Percentiles rank a stretch among this genome's conserved stretches.
Evolutionary conservation across 1,140 invertebrate species (phyloP).

Genomic region (Gryllus bimaculatus): DNA sequence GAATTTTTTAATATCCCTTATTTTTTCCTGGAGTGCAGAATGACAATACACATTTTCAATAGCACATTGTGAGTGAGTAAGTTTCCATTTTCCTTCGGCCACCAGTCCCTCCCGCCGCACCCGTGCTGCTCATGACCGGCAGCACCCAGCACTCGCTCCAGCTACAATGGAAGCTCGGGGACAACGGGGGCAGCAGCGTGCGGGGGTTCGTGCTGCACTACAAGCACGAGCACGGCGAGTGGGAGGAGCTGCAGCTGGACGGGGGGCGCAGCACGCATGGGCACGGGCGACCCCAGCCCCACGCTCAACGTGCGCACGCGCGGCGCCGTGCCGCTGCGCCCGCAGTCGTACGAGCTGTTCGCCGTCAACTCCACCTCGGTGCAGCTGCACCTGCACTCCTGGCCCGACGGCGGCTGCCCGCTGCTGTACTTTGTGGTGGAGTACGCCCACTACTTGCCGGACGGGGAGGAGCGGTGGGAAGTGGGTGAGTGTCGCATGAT

Average conservation of each 20-base stretch:
- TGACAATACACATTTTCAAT: background rate
- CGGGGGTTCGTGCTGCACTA: conserved; percentile 37
- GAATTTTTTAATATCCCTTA: too few relatives aligned
- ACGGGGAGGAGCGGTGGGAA: conserved; percentile 12
- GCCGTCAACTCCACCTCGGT: conserved; percentile 15
- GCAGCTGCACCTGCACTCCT: conserved; percentile 35
- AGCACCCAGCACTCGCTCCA: conserved; percentile 27
- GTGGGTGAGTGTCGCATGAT: conserved; percentile 15
- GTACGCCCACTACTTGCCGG: conserved; percentile 30
- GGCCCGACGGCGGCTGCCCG: conserved; percentile 44
- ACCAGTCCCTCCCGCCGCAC: conserved; percentile 29
- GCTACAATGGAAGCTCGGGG: conserved; percentile 32
- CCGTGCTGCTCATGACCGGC: conserved; percentile 28
- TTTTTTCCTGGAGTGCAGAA: too few relatives aligned
- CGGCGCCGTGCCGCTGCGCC: conserved; percentile 15
- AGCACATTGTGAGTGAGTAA: background rate
- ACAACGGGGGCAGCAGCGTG: conserved; percentile 31
- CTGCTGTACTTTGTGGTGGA: conserved; percentile 48
- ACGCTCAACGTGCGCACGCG: conserved; percentile 25
- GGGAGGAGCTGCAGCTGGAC: conserved; percentile 33
- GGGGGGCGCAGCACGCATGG: conserved; percentile 31
- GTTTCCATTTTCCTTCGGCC: too few relatives aligned
- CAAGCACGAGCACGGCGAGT: conserved; percentile 39
- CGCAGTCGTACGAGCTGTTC: conserved; percentile 35
- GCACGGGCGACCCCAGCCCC: conserved; percentile 33